These are phyloP conservation scores for Tragelaphus buxtoni DNA, from an alignment of 2,113 vertebrate genomes.

Conservation along the genomic window DNA sequence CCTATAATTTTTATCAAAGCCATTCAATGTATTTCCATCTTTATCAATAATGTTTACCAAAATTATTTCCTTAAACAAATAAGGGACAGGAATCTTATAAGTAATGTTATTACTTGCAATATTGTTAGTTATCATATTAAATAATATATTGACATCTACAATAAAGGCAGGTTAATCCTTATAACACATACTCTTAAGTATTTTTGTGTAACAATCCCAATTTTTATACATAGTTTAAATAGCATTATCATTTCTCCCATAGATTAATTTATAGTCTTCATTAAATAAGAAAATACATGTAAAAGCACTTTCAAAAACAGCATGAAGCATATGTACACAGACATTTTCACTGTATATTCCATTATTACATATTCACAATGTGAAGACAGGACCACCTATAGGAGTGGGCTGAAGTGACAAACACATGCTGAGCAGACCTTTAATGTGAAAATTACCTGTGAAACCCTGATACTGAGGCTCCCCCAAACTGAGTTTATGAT, in stretches of 20 bases:
- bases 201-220: background rate
- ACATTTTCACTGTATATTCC: background rate
- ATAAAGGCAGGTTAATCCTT: background rate
- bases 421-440: background rate
- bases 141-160: background rate
- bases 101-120: background rate
- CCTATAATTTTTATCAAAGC: background rate
- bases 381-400: background rate
- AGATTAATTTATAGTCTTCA: background rate
- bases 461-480: background rate
- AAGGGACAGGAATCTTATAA: background rate
- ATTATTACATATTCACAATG: background rate
- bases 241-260: background rate
- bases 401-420: background rate
- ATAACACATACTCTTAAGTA: background rate
- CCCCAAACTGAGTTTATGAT: background rate
- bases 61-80: background rate
- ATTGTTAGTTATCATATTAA: background rate
- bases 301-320: conserved; percentile 5
- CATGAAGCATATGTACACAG: background rate
- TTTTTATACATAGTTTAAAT: background rate
- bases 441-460: background rate
- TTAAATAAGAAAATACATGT: background rate
- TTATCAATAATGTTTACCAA: background rate
- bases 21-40: background rate